Conservation (phyloP, 2,888 invertebrate species). For the Sarcophaga caerulescens region DNA sequence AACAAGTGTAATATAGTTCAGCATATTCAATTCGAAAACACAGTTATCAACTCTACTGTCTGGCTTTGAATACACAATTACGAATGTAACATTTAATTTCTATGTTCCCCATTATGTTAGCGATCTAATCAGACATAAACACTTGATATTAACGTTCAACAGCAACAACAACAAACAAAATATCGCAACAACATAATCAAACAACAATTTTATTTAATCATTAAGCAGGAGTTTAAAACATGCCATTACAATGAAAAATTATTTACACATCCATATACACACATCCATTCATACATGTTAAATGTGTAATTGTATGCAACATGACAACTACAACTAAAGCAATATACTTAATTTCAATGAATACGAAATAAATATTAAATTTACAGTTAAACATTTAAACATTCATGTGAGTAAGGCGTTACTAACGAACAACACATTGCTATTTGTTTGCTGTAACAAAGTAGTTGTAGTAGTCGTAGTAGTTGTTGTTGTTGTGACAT, state of each 20-base stretch:
- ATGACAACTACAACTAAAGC: not conserved
- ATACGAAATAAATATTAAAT: slow-evolving; percentile 15
- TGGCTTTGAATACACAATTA: too few relatives aligned
- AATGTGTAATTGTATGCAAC: not conserved
- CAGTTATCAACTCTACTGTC: too few relatives aligned
- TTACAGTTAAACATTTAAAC: slow-evolving; percentile 28
- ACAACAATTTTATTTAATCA: slow-evolving; percentile 26
- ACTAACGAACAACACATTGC: not conserved
- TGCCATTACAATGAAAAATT: not conserved
- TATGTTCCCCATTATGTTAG: too few relatives aligned
- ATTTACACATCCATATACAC: not conserved
- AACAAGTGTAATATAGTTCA: too few relatives aligned
- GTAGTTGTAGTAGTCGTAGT: not conserved
- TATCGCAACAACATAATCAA: not conserved
- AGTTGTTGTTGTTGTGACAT: not conserved
- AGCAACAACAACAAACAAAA: not conserved
- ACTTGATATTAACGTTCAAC: slow-evolving; percentile 1
- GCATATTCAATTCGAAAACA: not conserved
- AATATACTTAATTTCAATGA: slow-evolving; percentile 41
- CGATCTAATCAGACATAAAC: not conserved
- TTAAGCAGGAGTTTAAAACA: not conserved
- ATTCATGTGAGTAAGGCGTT: slow-evolving; percentile 29
- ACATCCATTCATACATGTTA: not conserved
- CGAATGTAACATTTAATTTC: too few relatives aligned
- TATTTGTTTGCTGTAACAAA: too few relatives aligned